phyloP scores from a whole-genome alignment of 2,797 vertebrate species.

The Rhinoraja longicauda region DNA sequence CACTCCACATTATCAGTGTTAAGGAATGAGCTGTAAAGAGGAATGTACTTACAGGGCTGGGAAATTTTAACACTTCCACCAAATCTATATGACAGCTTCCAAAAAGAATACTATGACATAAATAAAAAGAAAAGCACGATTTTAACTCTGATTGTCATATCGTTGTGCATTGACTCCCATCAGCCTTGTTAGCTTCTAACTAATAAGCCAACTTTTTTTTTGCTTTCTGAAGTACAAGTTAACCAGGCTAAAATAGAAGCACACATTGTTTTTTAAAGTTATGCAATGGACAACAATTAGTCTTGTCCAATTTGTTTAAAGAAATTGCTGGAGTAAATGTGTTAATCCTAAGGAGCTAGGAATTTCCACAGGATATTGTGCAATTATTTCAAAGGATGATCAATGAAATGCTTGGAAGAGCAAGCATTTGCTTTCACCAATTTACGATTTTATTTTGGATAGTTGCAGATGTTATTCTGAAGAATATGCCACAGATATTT shows the following conservation, averaged over 20 bases:
- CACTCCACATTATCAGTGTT: not conserved
- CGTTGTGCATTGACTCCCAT: not conserved
- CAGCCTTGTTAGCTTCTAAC: not conserved
- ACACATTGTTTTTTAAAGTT: not conserved
- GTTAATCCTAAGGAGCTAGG: not conserved
- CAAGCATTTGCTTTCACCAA: not conserved
- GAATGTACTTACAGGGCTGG: not conserved
- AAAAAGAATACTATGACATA: not conserved
- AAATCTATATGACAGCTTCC: not conserved
- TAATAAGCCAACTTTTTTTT: too few species aligned
- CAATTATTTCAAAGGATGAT: not conserved
- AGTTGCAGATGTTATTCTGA: not conserved
- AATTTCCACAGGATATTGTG: not conserved
- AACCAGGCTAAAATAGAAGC: not conserved
- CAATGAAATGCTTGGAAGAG: not conserved
- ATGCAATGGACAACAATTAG: not conserved
- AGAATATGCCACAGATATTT: not conserved
- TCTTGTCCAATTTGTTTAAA: not conserved
- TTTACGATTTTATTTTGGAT: not conserved
- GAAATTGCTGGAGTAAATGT: not conserved
- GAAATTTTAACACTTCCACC: not conserved
- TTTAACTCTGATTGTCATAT: not conserved
- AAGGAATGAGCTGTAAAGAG: constrained; percentile 1
- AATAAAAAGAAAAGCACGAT: not conserved
- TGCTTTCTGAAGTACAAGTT: not conserved